phyloP scores from a whole-genome alignment of 2,888 invertebrate genomes.

The Drosophila falleni region DNA sequence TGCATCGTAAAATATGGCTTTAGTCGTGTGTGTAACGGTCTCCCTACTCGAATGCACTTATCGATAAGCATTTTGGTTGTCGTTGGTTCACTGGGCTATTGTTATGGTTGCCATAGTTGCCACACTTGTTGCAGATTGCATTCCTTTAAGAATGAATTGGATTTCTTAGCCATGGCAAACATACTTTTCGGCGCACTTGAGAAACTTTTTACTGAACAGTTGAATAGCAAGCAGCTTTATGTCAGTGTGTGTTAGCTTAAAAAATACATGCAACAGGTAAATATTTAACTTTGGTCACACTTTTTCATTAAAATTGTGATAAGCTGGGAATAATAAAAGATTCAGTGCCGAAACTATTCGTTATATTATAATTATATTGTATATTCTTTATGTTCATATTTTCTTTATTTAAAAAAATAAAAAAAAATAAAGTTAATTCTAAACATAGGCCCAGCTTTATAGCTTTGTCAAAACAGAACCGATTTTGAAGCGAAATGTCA shows the following conservation, averaged over 20 bases:
- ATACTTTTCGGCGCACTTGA: slow-evolving; percentile 21
- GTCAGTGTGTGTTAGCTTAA: neutral
- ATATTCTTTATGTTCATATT: neutral
- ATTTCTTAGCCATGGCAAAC: slow-evolving; percentile 29
- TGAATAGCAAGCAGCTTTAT: slow-evolving; percentile 36
- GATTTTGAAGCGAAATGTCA: neutral
- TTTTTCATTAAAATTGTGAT: neutral
- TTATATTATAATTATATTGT: neutral
- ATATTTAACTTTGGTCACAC: neutral
- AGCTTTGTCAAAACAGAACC: too few species aligned
- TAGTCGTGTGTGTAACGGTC: slow-evolving; percentile 39
- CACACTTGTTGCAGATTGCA: slow-evolving; percentile 55
- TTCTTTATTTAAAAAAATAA: too few species aligned
- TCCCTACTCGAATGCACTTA: slow-evolving; percentile 37
- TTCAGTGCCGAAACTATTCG: too few species aligned
- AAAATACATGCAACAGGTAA: neutral
- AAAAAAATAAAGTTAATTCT: too few species aligned
- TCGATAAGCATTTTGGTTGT: slow-evolving; percentile 36
- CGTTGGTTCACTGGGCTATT: slow-evolving; percentile 8
- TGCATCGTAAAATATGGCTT: slow-evolving; percentile 74
- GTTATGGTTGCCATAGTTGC: slow-evolving; percentile 42
- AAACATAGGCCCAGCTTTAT: too few species aligned
- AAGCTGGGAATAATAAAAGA: too few species aligned
- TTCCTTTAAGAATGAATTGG: slow-evolving; percentile 2
- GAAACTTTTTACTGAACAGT: slow-evolving; percentile 9